Evolutionary conservation across 2,888 invertebrate species (phyloP).

Genomic region (Acheta domesticus): DNA sequence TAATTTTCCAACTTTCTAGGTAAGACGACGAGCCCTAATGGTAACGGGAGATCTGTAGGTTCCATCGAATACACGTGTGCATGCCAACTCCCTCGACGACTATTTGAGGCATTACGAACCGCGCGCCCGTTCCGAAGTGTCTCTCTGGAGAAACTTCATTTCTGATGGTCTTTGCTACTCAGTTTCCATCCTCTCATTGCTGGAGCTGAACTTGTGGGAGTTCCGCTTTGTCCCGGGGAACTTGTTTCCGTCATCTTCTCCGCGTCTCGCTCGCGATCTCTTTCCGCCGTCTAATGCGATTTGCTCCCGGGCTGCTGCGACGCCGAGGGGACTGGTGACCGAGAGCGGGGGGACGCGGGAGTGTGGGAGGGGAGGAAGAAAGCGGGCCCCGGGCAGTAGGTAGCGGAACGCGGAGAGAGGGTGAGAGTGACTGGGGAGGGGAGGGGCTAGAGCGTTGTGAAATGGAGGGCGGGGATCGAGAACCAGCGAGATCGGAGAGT

Average conservation of each 20-base stretch:
- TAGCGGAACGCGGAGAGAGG: too few species aligned
- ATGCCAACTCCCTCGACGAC: background rate
- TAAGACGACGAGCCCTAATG: too few species aligned
- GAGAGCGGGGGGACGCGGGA: background rate
- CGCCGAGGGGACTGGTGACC: background rate
- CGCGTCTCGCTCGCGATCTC: background rate
- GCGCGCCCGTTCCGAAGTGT: background rate
- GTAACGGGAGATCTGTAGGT: too few species aligned
- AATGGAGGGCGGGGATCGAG: too few species aligned
- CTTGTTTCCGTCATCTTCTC: slow-evolving; percentile 3
- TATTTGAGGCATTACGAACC: background rate
- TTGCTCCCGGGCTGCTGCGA: slow-evolving; percentile 3
- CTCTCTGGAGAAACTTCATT: background rate
- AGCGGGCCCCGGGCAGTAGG: background rate
- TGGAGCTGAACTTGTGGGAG: background rate
- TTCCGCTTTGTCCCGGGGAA: background rate
- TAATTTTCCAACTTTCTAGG: too few species aligned
- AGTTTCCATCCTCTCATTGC: background rate
- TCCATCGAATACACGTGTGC: too few species aligned
- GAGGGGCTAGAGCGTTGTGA: too few species aligned
- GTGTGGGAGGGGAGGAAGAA: background rate
- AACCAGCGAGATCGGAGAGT: too few species aligned
- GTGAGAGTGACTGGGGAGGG: too few species aligned
- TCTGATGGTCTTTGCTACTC: slow-evolving; percentile 18
- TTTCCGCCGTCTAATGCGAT: slow-evolving; percentile 18